Evolutionary conservation across 2,888 invertebrate species (phyloP), one percentile per base, ranked within the genome.

Genomic region (Cremastinae sp.): DNA sequence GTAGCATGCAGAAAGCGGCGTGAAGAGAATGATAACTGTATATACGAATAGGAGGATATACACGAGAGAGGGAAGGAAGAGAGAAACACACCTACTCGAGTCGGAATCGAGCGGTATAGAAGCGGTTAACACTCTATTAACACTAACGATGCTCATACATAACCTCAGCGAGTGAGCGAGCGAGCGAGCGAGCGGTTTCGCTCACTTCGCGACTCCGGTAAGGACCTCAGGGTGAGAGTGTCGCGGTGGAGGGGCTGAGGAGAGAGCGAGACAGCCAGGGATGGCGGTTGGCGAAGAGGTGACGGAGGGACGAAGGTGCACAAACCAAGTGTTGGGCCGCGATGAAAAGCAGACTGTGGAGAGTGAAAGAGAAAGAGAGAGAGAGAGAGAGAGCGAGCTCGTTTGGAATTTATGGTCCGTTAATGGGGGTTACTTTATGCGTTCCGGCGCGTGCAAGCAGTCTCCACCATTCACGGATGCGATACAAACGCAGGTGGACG

Each of bases 71-170:
- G 43, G 22, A 70, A 70, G 58, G 45, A 58, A 35, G 51, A 59
- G 65, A 68, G 58, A 56, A 41, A 61, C 74, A 73, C 75, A 78
- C 68, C 75, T 74, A 80, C 79, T 78, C 71, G 78, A 79, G 79
- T 78, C 82, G 83, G 83, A 85, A 86, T 86, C 86, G 83, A 85
- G 86, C 84, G 85, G 84, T 85, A 85, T 87, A 87, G 87, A 83
- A 86, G 87, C 87, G 88, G 88, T 89, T 89, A 89, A 87, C 89
- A 89, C 89, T 89, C 89, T 88, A 89, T 89, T 89, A 89, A 88
- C 87, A 87, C 86, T 89, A 89, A 89, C 88, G 89, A 87, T 84
- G 87, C 88, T 86, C 89, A 87, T 89, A 88, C 89, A 88, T 88
- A 89, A 89, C 88, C 84, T 84, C 84, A 83, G n/a, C 80, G 78